A percentile compares a stretch with the other conserved stretches of the same genome.
Conservation (phyloP, 2,888 invertebrate genomes). For the Gymnocheta viridis region DNA sequence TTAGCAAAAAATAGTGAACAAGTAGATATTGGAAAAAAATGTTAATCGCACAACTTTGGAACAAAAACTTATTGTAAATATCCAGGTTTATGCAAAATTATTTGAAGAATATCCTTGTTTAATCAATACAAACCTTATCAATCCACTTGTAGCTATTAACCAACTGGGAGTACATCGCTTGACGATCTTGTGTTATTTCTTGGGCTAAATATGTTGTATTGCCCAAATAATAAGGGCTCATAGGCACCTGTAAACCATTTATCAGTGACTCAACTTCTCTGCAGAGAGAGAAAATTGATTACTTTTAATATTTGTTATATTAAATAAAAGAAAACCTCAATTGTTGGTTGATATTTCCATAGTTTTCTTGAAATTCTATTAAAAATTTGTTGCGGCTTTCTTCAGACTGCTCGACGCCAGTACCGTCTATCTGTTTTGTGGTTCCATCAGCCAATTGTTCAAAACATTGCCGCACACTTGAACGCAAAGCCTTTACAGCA, state of each 20-base stretch:
- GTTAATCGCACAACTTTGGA: too few species aligned
- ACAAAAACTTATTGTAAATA: too few species aligned
- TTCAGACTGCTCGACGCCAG: conserved; percentile 90
- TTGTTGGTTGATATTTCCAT: conserved; percentile 91
- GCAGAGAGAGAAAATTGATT: not conserved
- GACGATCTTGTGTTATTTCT: conserved; percentile 94
- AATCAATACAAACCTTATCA: conserved; percentile 87
- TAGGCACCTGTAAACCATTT: conserved; percentile 87
- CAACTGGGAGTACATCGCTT: conserved; percentile 92
- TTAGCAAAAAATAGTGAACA: too few species aligned
- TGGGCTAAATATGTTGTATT: conserved; percentile 93
- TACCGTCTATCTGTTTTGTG: conserved; percentile 90
- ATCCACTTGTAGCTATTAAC: conserved; percentile 97
- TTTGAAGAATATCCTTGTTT: too few species aligned
- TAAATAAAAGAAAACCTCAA: conserved; percentile 84
- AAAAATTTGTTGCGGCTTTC: conserved; percentile 91
- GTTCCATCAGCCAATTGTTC: conserved; percentile 90
- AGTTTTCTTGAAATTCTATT: conserved; percentile 90
- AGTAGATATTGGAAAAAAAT: too few species aligned
- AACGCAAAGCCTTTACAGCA: conserved; percentile 89
- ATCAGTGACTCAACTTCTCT: conserved; percentile 92
- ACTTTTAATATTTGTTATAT: not conserved
- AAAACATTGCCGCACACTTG: conserved; percentile 92
- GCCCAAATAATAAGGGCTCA: conserved; percentile 91
- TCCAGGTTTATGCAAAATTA: too few species aligned